These are phyloP conservation scores for Poliocrania exsul DNA, from an alignment of 2,797 vertebrate genomes.

Conservation along the genomic window DNA sequence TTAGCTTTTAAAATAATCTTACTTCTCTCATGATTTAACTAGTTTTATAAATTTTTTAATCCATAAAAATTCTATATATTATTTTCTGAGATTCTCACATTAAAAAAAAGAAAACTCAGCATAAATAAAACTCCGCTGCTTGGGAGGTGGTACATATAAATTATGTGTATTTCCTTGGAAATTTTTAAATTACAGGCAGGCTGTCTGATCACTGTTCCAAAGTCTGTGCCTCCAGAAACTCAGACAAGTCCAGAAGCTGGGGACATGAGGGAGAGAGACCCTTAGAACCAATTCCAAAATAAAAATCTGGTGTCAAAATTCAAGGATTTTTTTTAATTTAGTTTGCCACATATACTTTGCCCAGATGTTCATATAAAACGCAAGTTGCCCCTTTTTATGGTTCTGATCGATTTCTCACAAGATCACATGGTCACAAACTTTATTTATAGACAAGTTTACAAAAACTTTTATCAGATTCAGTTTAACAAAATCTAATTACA, in stretches of 20 bases:
- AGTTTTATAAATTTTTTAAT: background rate
- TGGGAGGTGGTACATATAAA: background rate
- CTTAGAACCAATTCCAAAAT: background rate
- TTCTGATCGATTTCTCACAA: background rate
- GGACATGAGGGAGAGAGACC: background rate
- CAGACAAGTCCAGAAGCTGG: background rate
- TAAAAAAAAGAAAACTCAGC: background rate
- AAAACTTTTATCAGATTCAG: background rate
- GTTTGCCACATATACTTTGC: background rate
- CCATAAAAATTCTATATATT: background rate
- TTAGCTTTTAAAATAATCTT: background rate
- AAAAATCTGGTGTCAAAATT: background rate
- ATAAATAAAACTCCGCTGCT: background rate
- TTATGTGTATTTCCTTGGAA: rapidly evolving
- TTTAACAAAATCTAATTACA: background rate
- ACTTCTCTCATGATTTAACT: background rate
- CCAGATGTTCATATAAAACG: background rate
- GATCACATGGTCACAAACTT: background rate
- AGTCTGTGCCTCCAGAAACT: background rate
- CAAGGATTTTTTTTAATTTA: background rate
- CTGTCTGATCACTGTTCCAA: background rate
- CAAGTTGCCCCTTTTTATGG: background rate
- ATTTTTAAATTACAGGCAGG: background rate
- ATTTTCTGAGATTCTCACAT: background rate
- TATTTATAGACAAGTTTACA: background rate